Base-by-base conservation (phyloP, 2,113 vertebrate species). In the Ctenomys sociabilis region DNA sequence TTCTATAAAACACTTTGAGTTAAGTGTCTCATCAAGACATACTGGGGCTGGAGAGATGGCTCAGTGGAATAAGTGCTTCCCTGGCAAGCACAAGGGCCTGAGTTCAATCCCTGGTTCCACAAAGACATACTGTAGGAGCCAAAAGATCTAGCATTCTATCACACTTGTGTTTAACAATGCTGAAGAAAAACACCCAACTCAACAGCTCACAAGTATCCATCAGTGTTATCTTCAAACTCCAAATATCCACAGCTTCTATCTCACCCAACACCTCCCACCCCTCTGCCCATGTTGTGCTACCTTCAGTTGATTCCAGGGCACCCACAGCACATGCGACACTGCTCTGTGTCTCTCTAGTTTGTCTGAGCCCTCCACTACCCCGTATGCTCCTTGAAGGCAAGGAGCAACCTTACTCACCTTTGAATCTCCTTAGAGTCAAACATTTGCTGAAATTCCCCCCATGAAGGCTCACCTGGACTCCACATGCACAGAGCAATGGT, bases 1-100 rank as follows among this genome's bases (percentile, higher is more conserved):
- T 73, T 92, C 59, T 82, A 28, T 49, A n/a, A 85, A 91, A 94
- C 43, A 87, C 24, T 61, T 90, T 49, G 75, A 90, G n/a, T 88
- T 82, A 90, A 86, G 93, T 49, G 17, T 77, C 59, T 92, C 61
- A 26, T 35, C 17, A 91, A n/a, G n/a, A n/a, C n/a, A n/a, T n/a
- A n/a, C n/a, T n/a, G n/a, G n/a, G n/a, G n/a, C n/a, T n/a, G n/a
- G n/a, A n/a, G n/a, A n/a, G n/a, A n/a, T n/a, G n/a, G n/a, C n/a
- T n/a, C n/a, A n/a, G n/a, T n/a, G n/a, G n/a, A n/a, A n/a, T n/a
- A n/a, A n/a, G n/a, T n/a, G n/a, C n/a, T n/a, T n/a, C n/a, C n/a
- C n/a, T n/a, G n/a, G n/a, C n/a, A n/a, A n/a, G n/a, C n/a, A n/a
- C n/a, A n/a, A n/a, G n/a, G n/a, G n/a, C n/a, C n/a, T n/a, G n/a